These are phyloP conservation scores for Amblyopsis hoosieri DNA, from an alignment of 2,797 vertebrate genomes.

Conservation along the genomic window DNA sequence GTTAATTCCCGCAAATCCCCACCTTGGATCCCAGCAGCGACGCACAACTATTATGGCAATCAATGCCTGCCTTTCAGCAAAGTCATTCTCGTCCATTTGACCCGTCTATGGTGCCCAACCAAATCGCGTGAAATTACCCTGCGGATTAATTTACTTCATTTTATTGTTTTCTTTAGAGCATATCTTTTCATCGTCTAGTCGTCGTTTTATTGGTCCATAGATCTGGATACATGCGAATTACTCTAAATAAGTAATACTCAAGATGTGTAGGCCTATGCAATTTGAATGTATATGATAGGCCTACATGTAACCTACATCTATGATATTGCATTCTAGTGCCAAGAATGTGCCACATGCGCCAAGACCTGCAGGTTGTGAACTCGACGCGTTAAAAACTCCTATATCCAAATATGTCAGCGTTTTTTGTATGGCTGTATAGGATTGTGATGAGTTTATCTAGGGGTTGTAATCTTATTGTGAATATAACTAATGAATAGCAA, in stretches of 20 bases:
- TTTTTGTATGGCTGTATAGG: slow-evolving; percentile 64
- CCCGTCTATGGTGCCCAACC: slow-evolving; percentile 82
- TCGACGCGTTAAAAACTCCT: slow-evolving; percentile 53
- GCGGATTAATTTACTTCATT: slow-evolving; percentile 84
- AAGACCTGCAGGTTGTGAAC: slow-evolving; percentile 70
- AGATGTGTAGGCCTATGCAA: no score
- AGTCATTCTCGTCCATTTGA: slow-evolving; percentile 83
- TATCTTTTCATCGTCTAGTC: slow-evolving; percentile 48
- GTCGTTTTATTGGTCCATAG: slow-evolving; percentile 62
- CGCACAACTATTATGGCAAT: slow-evolving; percentile 84
- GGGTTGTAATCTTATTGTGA: slow-evolving; percentile 89
- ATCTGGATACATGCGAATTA: slow-evolving; percentile 78
- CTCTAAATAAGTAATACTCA: slow-evolving; percentile 76
- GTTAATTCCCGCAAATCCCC: slow-evolving; percentile 57
- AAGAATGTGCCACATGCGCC: slow-evolving; percentile 31
- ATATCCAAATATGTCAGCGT: slow-evolving; percentile 71
- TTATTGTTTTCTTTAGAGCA: slow-evolving; percentile 76
- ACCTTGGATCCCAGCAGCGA: slow-evolving; percentile 70
- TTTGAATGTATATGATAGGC: no score
- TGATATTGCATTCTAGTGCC: neutral
- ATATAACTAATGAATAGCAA: slow-evolving; percentile 89
- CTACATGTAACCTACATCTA: no score
- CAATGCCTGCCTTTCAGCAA: slow-evolving; percentile 80
- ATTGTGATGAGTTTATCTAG: slow-evolving; percentile 84
- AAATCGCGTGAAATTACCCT: slow-evolving; percentile 89